Evolutionary conservation across 2,113 vertebrate genomes (phyloP).

Genomic region (Alosa alosa): DNA sequence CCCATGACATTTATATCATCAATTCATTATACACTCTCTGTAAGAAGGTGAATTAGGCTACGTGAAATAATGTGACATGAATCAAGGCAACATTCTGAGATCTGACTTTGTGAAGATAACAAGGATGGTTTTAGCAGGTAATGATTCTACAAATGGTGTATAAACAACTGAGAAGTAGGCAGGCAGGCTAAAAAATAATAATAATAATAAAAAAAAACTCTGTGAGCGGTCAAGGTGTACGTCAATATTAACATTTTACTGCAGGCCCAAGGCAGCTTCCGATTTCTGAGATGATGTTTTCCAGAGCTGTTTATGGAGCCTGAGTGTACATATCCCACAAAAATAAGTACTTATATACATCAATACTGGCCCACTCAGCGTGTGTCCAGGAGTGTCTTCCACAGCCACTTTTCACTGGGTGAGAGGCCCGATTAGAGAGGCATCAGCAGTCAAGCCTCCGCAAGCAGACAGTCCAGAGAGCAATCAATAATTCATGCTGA

Average conservation of each 20-base stretch:
- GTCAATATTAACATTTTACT: neutral
- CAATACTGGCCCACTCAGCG: neutral
- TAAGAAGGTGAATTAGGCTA: neutral
- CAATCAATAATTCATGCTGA: slow-evolving; percentile 29
- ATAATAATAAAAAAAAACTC: neutral
- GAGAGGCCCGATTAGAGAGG: neutral
- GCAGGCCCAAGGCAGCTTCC: neutral
- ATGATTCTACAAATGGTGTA: neutral
- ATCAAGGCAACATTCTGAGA: neutral
- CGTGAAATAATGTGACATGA: neutral
- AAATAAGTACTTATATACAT: neutral
- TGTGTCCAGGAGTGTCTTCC: neutral
- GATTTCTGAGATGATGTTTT: neutral
- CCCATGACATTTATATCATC: neutral
- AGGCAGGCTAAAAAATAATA: neutral
- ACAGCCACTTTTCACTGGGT: neutral
- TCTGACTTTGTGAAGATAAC: neutral
- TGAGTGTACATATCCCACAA: neutral
- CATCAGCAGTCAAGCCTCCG: neutral
- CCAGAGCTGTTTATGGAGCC: neutral
- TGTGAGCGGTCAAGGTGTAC: neutral
- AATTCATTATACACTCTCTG: neutral
- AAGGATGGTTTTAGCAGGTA: neutral
- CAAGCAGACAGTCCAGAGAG: neutral
- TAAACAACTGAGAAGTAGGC: neutral